These are phyloP conservation scores for Pempheris klunzingeri DNA, from an alignment of 2,797 vertebrate species.

Conservation along the genomic window DNA sequence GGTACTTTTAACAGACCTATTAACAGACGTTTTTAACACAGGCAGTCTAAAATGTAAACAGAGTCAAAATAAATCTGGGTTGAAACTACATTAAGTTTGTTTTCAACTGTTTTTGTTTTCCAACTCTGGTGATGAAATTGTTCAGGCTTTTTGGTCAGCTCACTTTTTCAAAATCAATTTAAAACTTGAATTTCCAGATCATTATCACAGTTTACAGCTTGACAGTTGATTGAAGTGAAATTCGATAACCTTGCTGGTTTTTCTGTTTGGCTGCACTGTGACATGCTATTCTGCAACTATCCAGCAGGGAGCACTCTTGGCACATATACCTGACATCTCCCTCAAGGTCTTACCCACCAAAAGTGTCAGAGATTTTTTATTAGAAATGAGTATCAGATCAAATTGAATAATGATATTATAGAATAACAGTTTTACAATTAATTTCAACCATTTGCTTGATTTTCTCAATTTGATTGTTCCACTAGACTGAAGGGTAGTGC, in stretches of 20 bases:
- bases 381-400: slow-evolving; percentile 38
- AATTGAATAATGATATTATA: slow-evolving; percentile 50
- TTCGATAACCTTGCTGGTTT: slow-evolving; percentile 44
- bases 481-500: not conserved
- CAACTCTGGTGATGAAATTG: slow-evolving; percentile 12
- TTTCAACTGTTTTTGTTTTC: slow-evolving; percentile 3
- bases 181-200: slow-evolving; percentile 27
- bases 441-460: slow-evolving; percentile 30
- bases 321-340: slow-evolving; percentile 65
- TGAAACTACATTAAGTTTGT: not conserved
- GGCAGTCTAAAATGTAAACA: not conserved
- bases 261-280: slow-evolving; percentile 18
- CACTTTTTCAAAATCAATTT: not conserved
- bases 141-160: not conserved
- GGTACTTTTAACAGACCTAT: not conserved
- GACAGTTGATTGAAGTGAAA: slow-evolving; percentile 53
- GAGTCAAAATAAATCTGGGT: slow-evolving; percentile 2
- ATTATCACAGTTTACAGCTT: slow-evolving; percentile 48
- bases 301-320: slow-evolving; percentile 88
- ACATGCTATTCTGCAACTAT: slow-evolving; percentile 30
- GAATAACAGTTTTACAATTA: slow-evolving; percentile 44
- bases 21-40: not conserved
- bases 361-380: slow-evolving; percentile 45
- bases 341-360: slow-evolving; percentile 8
- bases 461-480: slow-evolving; percentile 30